These are phyloP conservation scores for Mimas tiliae DNA, from an alignment of 2,888 invertebrate species.

Conservation along the genomic window DNA sequence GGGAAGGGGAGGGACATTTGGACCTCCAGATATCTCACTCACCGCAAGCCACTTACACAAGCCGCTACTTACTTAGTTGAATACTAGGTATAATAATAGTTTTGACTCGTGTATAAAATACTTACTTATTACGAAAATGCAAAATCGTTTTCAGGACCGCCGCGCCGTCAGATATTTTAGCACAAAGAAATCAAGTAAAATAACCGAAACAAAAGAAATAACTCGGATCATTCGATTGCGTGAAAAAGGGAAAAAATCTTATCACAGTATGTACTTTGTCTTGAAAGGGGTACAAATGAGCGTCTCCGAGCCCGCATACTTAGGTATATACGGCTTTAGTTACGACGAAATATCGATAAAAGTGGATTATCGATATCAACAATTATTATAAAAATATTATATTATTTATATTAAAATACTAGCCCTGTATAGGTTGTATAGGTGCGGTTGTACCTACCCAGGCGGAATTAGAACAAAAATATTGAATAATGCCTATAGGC, in stretches of 20 bases:
- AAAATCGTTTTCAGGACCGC: neutral
- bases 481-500: too few relatives aligned
- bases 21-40: too few relatives aligned
- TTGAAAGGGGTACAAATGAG: constrained; percentile 61
- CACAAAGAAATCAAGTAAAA: neutral
- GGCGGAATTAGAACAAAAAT: too few relatives aligned
- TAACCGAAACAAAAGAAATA: constrained; percentile 10
- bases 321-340: constrained; percentile 45
- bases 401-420: too few relatives aligned
- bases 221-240: constrained; percentile 44
- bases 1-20: too few relatives aligned
- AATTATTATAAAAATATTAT: too few relatives aligned
- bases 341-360: constrained; percentile 30
- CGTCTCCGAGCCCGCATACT: constrained; percentile 51
- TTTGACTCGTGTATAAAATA: too few relatives aligned
- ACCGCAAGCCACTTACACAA: too few relatives aligned
- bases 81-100: too few relatives aligned
- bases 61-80: too few relatives aligned
- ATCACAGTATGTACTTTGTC: constrained; percentile 50
- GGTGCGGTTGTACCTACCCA: too few relatives aligned
- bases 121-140: neutral
- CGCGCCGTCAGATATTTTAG: neutral
- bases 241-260: constrained; percentile 49
- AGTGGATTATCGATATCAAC: neutral
- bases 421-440: too few relatives aligned